These are phyloP conservation scores for Setophaga coronata DNA, from an alignment of 2,113 vertebrate genomes.

Conservation along the genomic window DNA sequence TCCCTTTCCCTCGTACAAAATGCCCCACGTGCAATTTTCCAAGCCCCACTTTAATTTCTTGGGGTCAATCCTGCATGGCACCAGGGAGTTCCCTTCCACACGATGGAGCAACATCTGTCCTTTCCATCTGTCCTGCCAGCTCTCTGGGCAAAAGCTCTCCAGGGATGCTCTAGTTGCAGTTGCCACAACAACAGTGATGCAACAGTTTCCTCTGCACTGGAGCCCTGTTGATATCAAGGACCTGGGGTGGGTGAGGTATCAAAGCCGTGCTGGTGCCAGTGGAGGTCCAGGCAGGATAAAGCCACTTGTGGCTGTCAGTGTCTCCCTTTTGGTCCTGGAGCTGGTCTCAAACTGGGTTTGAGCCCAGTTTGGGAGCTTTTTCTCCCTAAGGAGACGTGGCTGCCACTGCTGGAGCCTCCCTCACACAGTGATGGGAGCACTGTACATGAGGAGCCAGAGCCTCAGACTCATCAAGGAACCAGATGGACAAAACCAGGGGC, in stretches of 20 bases:
- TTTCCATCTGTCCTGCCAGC: background rate
- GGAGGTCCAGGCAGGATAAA: background rate
- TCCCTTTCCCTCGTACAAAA: background rate
- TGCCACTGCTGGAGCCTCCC: background rate
- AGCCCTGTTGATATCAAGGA: fast-evolving
- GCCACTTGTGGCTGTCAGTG: no score
- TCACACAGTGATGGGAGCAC: fast-evolving
- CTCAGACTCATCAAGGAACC: background rate
- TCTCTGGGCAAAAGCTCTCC: background rate
- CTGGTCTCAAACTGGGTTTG: background rate
- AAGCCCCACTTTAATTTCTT: background rate
- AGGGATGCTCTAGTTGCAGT: background rate
- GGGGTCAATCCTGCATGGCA: background rate
- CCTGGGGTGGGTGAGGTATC: fast-evolving
- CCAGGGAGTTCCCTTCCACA: background rate
- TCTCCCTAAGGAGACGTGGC: fast-evolving
- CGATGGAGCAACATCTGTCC: background rate
- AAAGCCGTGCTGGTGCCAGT: fast-evolving
- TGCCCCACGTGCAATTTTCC: fast-evolving
- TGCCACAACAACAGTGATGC: slow-evolving; percentile 28
- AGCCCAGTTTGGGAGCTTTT: background rate
- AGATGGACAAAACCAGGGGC: background rate
- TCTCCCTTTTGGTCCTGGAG: background rate
- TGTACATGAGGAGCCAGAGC: background rate
- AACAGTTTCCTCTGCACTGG: background rate